Conservation (phyloP, 2,888 invertebrate species). For the Drosophila sordidula region DNA sequence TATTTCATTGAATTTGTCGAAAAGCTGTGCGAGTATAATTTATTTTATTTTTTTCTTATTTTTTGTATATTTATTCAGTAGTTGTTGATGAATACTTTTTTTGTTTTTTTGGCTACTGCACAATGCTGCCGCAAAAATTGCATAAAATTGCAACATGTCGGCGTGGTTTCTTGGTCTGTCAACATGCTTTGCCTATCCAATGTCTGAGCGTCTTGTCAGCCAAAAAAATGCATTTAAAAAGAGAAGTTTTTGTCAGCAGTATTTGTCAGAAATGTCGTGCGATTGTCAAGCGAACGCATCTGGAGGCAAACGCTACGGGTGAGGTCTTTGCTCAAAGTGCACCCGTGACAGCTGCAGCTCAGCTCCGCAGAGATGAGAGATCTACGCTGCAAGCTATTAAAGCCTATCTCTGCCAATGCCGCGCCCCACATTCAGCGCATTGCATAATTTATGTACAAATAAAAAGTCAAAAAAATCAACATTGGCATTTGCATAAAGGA, state of each 20-base stretch:
- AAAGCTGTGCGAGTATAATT: constrained; percentile 68
- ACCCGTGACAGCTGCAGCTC: constrained; percentile 27
- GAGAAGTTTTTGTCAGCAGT: constrained; percentile 64
- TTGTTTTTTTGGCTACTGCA: constrained; percentile 27
- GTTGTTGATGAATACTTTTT: constrained; percentile 2
- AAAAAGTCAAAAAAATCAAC: constrained; percentile 30
- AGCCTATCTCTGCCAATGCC: constrained; percentile 14
- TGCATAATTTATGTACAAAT: constrained; percentile 38
- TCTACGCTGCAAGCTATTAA: constrained; percentile 27
- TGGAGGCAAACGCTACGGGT: constrained; percentile 31
- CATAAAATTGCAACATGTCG: constrained; percentile 69
- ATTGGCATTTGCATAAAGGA: constrained; percentile 70
- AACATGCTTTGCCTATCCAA: constrained; percentile 63
- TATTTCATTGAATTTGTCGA: constrained; percentile 75
- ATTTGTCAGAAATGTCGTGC: constrained; percentile 76
- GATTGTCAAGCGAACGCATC: constrained; percentile 64
- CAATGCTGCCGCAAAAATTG: constrained; percentile 58
- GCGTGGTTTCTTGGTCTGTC: constrained; percentile 60
- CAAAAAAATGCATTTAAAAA: constrained; percentile 19
- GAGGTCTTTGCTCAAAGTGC: constrained; percentile 47
- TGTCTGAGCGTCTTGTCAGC: constrained; percentile 52
- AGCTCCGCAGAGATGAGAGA: constrained; percentile 12
- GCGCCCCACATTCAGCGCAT: constrained; percentile 46
- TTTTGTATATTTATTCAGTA: neutral
- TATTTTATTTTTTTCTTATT: constrained; percentile 52